Evolutionary conservation across 2,113 vertebrate species (phyloP), one percentile per base, ranked within the genome.

Genomic region (Semnornis frantzii): DNA sequence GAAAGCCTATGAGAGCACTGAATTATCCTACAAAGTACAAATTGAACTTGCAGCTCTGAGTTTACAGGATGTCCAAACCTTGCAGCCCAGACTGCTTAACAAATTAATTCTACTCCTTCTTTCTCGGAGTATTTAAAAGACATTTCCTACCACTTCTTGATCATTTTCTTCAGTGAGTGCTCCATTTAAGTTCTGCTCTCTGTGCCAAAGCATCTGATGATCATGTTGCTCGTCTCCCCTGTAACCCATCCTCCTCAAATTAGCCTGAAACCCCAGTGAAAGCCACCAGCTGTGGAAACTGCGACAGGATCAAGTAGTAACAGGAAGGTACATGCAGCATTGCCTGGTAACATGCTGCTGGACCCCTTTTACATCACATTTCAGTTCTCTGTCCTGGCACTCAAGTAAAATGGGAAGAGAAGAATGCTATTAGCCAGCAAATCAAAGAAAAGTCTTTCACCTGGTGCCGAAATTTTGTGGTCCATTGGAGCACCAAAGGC

Each of bases 1-100:
- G n/a, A 79, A 59, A 58, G 25, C 5, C 5, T 2, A 16, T 3
- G 5, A 0, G 2, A 39, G 12, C n/a, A 70, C 2, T 13, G 15
- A 82, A 9, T 10, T 64, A 6, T 10, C 31, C 44, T 28, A 23
- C 3, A 46, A 46, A 46, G 2, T 3, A 80, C 10, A 28, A 59
- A 16, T 10, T 73, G 31, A 17, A 7, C 8, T 27, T 25, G 21
- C 76, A 30, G 20, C 37, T 70, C 27, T 37, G 12, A 16, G 66
- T 63, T 72, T 33, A 46, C 15, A 77, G 21, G 9, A 13, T 39
- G 12, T 10, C 55, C 30, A 66, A 0, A 0, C 10, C 12, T 5
- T 18, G 52, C 0, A 9, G 15, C 27, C 13, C 18, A 12, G 3
- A 3, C 33, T 42, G 27, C 16, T 65, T 15, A 50, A 50, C 23